Base-by-base conservation (phyloP, 2,113 vertebrate genomes). In the Brienomyrus brachyistius region DNA sequence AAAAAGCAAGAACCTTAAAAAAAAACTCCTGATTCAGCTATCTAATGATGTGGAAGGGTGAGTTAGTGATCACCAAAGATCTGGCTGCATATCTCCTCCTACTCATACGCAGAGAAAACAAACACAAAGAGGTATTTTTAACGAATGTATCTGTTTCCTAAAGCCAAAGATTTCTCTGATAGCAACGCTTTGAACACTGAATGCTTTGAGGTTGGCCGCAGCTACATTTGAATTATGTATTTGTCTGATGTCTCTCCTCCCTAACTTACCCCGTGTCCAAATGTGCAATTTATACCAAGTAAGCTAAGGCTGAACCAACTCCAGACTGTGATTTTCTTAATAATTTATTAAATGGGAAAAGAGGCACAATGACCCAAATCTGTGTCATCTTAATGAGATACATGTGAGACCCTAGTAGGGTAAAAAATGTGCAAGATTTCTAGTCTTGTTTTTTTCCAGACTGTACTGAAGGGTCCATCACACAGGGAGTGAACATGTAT, bases 51-150 rank as follows among this genome's bases (percentile, higher is more conserved):
- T 35, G 50, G 45, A 35, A 56, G 85, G 27, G 85, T 11, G 27
- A 52, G 80, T 45, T 84, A 35, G 23, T 87, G 85, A 54, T 48
- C 51, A 35, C 85, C 56, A 54, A 87, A 56, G 85, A 87, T 87
- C 85, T 54, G 85, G 85, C 50, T n/a, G 5, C n/a, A 10, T 56
- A 40, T 17, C 27, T 87, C 85, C 85, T 52, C 48, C 51, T 40
- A 84, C 82, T 45, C 82, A 23, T n/a, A 50, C 17, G 13, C 51
- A 8, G 27, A 40, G 51, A 87, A 87, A 87, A 86, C 23, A 54
- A 35, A 87, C 50, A 31, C 48, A 54, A 87, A 87, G n/a, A 21
- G 85, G 51, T 40, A 56, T 87, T 87, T 52, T 54, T 87, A 54
- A 54, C n/a, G n/a, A 54, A 87, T 87, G 51, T 31, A 27, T 86